Conservation (phyloP, 2,797 vertebrate species). For the Spinus pinus region DNA sequence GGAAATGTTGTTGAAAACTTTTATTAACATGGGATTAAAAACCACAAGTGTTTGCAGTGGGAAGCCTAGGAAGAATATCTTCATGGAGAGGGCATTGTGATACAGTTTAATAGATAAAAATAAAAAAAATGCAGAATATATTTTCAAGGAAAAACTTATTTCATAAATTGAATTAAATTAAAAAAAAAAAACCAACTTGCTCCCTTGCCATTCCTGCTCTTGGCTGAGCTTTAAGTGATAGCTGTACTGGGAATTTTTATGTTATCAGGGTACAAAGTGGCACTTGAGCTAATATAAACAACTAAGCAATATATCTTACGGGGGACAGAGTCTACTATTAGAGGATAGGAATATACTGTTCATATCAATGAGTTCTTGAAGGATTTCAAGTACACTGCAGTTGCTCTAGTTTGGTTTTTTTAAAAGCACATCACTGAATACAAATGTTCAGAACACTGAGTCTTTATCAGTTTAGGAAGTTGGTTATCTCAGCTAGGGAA, state of each 20-base stretch:
- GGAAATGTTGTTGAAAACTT: background rate
- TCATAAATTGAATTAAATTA: background rate
- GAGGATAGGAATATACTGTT: background rate
- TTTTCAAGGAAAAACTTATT: background rate
- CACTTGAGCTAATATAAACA: background rate
- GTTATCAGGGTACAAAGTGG: background rate
- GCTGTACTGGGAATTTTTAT: background rate
- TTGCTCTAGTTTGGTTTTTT: background rate
- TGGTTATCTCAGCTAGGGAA: background rate
- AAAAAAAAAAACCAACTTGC: background rate
- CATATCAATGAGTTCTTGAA: background rate
- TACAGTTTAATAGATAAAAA: background rate
- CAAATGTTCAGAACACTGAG: background rate
- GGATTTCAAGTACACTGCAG: background rate
- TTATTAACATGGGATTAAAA: background rate
- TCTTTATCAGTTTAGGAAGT: background rate
- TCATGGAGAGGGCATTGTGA: background rate
- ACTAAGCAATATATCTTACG: background rate
- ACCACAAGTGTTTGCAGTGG: rapidly evolving
- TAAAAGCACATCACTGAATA: background rate
- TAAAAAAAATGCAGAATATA: background rate
- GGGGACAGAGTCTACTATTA: background rate
- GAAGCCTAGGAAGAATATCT: background rate
- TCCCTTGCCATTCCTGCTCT: background rate
- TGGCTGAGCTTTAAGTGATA: background rate